phyloP scores from a whole-genome alignment of 92 coral and sea anemone species.

The Zoanthus gigantus region DNA sequence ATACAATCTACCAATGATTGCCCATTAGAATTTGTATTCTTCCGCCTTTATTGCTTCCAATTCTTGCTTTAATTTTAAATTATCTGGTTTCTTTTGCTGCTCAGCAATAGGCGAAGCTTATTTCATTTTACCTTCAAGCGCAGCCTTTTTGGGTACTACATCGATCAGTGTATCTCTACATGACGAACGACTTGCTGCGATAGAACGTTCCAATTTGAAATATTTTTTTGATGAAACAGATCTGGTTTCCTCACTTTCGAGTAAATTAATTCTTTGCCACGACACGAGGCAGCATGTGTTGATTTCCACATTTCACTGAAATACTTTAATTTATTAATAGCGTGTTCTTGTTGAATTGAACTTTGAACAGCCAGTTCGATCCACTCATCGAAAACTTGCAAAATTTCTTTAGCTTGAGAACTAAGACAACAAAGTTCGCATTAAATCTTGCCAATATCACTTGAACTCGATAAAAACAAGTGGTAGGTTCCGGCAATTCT shows the following conservation, averaged over 20 bases:
- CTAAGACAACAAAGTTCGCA: background rate
- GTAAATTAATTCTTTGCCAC: constrained; percentile 1
- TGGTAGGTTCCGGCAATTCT: too few relatives aligned
- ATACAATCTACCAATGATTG: constrained; percentile 75
- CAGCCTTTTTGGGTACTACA: constrained; percentile 64
- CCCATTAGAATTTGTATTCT: constrained; percentile 76
- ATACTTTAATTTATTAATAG: background rate
- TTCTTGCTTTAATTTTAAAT: constrained; percentile 53
- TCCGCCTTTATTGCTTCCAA: constrained; percentile 70
- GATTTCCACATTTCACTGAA: constrained; percentile 24
- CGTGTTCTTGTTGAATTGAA: constrained; percentile 6
- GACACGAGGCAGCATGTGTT: constrained; percentile 6
- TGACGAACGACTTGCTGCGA: constrained; percentile 11
- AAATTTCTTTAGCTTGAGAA: constrained; percentile 4
- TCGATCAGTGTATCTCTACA: constrained; percentile 47
- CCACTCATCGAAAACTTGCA: constrained; percentile 8
- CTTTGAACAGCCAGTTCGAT: background rate
- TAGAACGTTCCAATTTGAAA: background rate
- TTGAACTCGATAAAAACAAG: background rate
- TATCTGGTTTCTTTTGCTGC: constrained; percentile 57
- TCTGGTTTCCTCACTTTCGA: constrained; percentile 9
- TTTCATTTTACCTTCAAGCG: constrained; percentile 60
- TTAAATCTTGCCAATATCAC: background rate
- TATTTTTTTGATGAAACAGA: constrained; percentile 6
- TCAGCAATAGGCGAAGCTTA: constrained; percentile 62